Conservation (phyloP, 1,140 invertebrate species). For the Drosophila bipectinata region DNA sequence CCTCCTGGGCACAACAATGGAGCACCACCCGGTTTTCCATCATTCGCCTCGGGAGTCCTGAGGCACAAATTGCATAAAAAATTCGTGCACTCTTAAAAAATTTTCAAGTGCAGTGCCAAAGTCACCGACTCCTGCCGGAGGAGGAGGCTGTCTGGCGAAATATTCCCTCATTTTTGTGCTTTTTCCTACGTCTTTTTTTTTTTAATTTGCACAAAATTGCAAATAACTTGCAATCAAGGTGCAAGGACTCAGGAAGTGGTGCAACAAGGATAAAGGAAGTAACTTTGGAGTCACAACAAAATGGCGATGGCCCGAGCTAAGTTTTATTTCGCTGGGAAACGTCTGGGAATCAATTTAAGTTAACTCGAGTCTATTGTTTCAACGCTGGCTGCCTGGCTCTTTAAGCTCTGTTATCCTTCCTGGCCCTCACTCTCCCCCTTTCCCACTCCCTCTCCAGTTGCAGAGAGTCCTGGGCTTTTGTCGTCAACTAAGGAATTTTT, state of each 20-base stretch:
- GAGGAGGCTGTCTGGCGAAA: slow-evolving; percentile 17
- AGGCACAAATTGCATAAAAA: slow-evolving; percentile 72
- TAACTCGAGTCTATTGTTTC: slow-evolving; percentile 81
- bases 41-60: neutral
- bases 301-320: slow-evolving; percentile 26
- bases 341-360: slow-evolving; percentile 81
- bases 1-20: slow-evolving; percentile 34
- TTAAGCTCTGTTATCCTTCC: slow-evolving; percentile 39
- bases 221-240: slow-evolving; percentile 82
- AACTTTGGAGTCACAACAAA: slow-evolving; percentile 59
- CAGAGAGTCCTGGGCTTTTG: slow-evolving; percentile 20
- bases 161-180: slow-evolving; percentile 24
- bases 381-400: slow-evolving; percentile 52
- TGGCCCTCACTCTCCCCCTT: neutral
- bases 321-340: slow-evolving; percentile 59
- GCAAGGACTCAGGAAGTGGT: slow-evolving; percentile 27
- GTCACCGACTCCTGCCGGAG: slow-evolving; percentile 4
- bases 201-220: slow-evolving; percentile 76
- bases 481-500: slow-evolving; percentile 68
- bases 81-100: slow-evolving; percentile 64
- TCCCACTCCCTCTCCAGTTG: neutral
- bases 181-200: slow-evolving; percentile 15
- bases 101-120: slow-evolving; percentile 72
- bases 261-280: slow-evolving; percentile 12
- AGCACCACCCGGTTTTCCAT: neutral